Conservation (phyloP, 2,113 vertebrate species). For the Clarias macrocephalus region DNA sequence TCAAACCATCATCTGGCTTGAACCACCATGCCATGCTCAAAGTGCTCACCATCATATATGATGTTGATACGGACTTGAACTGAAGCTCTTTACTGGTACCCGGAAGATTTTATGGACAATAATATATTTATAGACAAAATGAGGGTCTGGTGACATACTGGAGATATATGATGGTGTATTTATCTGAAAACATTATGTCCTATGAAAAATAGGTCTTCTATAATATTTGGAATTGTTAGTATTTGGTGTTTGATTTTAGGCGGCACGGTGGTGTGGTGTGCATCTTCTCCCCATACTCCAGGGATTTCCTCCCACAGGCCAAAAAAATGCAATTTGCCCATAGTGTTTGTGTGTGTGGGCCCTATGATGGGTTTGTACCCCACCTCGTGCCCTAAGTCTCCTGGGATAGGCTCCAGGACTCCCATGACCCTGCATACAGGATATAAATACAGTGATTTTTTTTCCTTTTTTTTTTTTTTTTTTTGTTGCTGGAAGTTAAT, state of each 20-base stretch:
- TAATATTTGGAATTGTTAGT: background rate
- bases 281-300: too few relatives aligned
- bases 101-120: background rate
- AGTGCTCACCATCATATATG: background rate
- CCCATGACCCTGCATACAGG: too few relatives aligned
- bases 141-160: background rate
- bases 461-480: background rate
- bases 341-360: too few relatives aligned
- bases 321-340: too few relatives aligned
- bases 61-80: background rate
- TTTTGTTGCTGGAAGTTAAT: background rate
- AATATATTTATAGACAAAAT: background rate
- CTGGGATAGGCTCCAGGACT: too few relatives aligned
- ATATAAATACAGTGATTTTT: too few relatives aligned
- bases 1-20: background rate
- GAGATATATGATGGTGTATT: background rate
- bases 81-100: background rate
- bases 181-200: background rate
- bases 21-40: background rate
- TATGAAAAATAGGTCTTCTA: background rate
- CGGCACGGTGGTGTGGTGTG: too few relatives aligned
- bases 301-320: too few relatives aligned
- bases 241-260: too few relatives aligned
- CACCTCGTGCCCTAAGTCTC: too few relatives aligned
- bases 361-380: too few relatives aligned